These are phyloP conservation scores for Ibidorhyncha struthersii DNA, from an alignment of 2,113 vertebrate species.

Conservation along the genomic window DNA sequence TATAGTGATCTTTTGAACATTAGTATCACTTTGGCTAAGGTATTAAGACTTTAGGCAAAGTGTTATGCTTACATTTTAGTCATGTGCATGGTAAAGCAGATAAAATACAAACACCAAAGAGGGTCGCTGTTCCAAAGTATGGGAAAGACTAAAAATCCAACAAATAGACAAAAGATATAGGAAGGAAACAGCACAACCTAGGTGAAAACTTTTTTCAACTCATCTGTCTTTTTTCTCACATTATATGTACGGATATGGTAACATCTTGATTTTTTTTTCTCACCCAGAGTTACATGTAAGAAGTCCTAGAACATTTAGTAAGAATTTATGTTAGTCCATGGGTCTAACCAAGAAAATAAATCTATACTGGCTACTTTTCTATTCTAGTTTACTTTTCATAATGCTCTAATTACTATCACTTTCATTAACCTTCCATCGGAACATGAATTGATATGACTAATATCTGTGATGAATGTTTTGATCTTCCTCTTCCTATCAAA, in stretches of 20 bases:
- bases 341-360: not conserved
- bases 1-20: not conserved
- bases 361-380: not conserved
- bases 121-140: not conserved
- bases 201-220: not conserved
- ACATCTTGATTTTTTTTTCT: not conserved
- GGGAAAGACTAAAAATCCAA: not conserved
- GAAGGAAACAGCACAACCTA: not conserved
- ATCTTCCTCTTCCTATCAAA: not conserved
- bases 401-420: not conserved
- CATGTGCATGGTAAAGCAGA: not conserved
- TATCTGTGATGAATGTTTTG: not conserved
- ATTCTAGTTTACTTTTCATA: not conserved
- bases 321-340: not conserved
- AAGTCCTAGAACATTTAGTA: not conserved
- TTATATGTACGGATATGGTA: not conserved
- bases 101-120: not conserved
- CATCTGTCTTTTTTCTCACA: not conserved
- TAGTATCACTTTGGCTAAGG: not conserved
- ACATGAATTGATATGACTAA: not conserved
- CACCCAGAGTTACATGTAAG: not conserved
- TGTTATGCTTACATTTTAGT: not conserved
- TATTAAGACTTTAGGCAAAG: not conserved
- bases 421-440: not conserved
- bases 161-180: not conserved